Conservation (phyloP, 2,797 vertebrate genomes). For the Cuculus canorus region DNA sequence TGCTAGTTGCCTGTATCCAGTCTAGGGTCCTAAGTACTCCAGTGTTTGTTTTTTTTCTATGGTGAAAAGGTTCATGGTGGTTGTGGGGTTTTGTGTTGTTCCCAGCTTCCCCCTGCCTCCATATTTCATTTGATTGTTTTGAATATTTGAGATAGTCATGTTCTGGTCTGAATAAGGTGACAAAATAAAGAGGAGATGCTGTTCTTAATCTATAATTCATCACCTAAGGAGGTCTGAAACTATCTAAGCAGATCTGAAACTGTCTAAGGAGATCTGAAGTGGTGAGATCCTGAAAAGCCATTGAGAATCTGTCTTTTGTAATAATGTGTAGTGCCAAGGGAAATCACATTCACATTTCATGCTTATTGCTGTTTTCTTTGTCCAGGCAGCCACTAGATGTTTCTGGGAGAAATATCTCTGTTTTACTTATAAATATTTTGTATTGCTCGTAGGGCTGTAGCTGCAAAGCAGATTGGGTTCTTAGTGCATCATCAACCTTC, state of each 20-base stretch:
- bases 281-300: background rate
- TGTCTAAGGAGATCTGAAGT: no score
- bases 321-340: background rate
- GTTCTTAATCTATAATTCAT: background rate
- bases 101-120: fast-evolving
- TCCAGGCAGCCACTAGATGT: background rate
- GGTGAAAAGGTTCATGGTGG: background rate
- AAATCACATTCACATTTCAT: background rate
- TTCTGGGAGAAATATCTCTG: background rate
- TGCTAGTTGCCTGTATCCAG: background rate
- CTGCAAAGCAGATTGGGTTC: background rate
- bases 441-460: background rate
- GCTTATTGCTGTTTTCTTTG: background rate
- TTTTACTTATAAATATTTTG: background rate
- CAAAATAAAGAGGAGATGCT: background rate
- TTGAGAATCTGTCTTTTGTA: background rate
- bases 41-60: background rate
- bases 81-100: background rate
- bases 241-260: background rate
- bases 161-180: background rate
- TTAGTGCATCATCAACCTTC: background rate
- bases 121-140: background rate
- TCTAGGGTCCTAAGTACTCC: background rate
- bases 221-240: background rate
- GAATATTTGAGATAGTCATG: background rate